Evolutionary conservation across 2,113 vertebrate genomes (phyloP).

Genomic region (Machaerirhynchus nigripectus): DNA sequence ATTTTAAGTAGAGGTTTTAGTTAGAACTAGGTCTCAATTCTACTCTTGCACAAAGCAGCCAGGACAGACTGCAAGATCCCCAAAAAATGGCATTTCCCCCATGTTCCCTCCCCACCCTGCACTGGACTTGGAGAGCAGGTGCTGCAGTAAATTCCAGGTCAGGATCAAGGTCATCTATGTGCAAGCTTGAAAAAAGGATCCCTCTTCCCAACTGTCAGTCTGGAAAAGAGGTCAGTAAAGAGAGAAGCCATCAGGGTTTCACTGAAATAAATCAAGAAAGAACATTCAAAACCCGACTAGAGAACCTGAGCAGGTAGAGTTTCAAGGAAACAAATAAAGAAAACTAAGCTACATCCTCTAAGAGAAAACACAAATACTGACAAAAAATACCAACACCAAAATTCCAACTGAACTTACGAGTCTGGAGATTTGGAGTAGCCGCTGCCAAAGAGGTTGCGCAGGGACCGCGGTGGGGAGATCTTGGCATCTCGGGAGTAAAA

Average conservation of each 20-base stretch:
- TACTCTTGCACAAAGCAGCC: not conserved
- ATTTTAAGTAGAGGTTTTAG: not conserved
- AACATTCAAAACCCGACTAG: not conserved
- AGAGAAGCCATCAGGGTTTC: not conserved
- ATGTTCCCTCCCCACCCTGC: not conserved
- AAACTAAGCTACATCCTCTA: not conserved
- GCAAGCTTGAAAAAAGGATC: not conserved
- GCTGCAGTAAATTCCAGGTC: not conserved
- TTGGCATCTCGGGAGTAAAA: conserved; percentile 96
- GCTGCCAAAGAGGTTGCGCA: conserved; percentile 94
- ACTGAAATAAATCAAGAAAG: not conserved
- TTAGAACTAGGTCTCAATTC: not conserved
- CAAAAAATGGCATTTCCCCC: not conserved
- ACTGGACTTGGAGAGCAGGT: not conserved
- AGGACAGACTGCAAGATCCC: not conserved
- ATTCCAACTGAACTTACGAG: conserved; percentile 71
- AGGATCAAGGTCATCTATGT: not conserved
- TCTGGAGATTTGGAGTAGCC: conserved; percentile 94
- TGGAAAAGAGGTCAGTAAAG: not conserved
- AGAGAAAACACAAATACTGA: not conserved
- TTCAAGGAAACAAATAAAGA: not conserved
- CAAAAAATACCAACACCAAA: rapidly evolving
- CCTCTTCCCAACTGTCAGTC: not conserved
- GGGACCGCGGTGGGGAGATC: conserved; percentile 91
- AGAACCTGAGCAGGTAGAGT: not conserved